Conservation (phyloP, 2,113 vertebrate genomes). For the Holacanthus passer region DNA sequence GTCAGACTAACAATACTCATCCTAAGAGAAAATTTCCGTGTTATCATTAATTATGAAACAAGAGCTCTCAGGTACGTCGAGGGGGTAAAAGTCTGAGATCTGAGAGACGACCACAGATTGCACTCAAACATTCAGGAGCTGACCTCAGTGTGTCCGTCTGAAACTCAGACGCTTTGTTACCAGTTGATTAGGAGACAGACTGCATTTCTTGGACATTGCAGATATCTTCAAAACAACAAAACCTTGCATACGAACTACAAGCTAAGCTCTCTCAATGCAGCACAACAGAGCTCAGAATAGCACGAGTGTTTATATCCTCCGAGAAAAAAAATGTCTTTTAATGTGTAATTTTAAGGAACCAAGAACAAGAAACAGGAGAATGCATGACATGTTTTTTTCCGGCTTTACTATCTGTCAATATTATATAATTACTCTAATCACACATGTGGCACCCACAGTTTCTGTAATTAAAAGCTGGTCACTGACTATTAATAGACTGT, state of each 20-base stretch:
- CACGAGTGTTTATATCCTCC: background rate
- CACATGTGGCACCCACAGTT: background rate
- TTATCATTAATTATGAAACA: conserved; percentile 59
- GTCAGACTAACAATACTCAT: conserved; percentile 44
- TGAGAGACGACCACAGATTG: conserved; percentile 8
- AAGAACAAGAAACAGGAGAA: background rate
- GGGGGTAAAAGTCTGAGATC: conserved; percentile 23
- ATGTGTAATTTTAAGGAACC: background rate
- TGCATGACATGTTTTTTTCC: background rate
- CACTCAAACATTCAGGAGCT: conserved; percentile 11
- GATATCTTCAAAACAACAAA: background rate
- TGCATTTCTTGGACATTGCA: background rate
- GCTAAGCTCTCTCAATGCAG: background rate
- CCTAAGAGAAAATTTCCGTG: conserved; percentile 46
- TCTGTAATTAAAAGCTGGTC: conserved; percentile 14
- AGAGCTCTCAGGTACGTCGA: conserved; percentile 37
- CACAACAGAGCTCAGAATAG: background rate
- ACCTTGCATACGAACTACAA: background rate
- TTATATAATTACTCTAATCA: background rate
- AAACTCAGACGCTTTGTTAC: background rate
- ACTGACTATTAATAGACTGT: background rate
- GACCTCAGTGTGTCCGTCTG: background rate
- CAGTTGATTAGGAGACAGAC: background rate
- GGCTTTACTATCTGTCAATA: background rate
- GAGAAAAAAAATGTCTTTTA: background rate